Evolutionary conservation across 2,888 invertebrate species (phyloP).

Genomic region (Thyatira batis): DNA sequence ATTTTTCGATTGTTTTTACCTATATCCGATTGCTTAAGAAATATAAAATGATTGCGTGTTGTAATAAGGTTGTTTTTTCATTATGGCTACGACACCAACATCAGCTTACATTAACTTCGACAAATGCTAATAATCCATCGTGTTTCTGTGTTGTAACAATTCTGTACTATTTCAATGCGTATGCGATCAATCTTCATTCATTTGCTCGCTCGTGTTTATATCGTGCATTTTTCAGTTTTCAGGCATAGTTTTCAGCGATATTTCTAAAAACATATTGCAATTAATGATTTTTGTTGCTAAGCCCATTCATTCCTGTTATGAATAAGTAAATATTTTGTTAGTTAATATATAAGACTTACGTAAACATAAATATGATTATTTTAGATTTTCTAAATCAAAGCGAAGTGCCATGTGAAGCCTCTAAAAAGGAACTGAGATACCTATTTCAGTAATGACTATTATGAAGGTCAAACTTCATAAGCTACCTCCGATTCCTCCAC

Average conservation of each 20-base stretch:
- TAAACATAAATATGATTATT: no score
- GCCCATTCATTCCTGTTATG: no score
- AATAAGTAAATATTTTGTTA: no score
- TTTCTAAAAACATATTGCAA: not conserved
- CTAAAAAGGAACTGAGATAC: no score
- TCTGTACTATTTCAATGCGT: constrained; percentile 1
- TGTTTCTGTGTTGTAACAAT: not conserved
- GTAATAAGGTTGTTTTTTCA: not conserved
- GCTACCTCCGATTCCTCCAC: no score
- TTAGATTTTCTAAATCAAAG: no score
- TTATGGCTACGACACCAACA: not conserved
- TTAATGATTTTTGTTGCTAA: not conserved
- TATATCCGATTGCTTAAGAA: no score
- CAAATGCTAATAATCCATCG: not conserved
- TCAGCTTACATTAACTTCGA: not conserved
- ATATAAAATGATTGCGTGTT: not conserved
- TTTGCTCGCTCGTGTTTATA: constrained; percentile 27
- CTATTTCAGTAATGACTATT: not conserved
- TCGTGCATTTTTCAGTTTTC: constrained; percentile 20
- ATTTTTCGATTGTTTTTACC: no score
- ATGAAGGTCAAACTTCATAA: no score
- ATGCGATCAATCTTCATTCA: constrained; percentile 18
- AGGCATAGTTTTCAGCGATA: not conserved
- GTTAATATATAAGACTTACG: no score
- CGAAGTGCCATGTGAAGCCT: no score